A percentile compares a stretch with the other conserved stretches of the same genome.
phyloP scores from a whole-genome alignment of 1,140 invertebrate species.

The Polyergus mexicanus region DNA sequence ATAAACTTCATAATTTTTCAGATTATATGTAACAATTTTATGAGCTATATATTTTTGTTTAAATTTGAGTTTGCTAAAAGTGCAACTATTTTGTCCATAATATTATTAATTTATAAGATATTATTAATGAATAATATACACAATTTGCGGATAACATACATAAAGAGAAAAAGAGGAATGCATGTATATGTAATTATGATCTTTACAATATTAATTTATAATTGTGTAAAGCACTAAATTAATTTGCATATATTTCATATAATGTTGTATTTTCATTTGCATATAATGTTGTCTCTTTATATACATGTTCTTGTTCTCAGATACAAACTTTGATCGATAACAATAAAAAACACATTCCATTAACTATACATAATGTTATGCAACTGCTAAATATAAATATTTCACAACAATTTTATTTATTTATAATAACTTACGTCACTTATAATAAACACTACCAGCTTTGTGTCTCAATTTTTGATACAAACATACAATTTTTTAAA shows the following conservation, averaged over 20 bases:
- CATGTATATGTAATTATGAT: background rate
- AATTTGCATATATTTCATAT: background rate
- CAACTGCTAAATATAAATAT: background rate
- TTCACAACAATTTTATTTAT: background rate
- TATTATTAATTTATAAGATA: background rate
- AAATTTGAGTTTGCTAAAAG: background rate
- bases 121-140: background rate
- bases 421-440: background rate
- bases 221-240: background rate
- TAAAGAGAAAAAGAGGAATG: too few species aligned
- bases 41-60: background rate
- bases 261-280: background rate
- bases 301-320: background rate
- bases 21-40: background rate
- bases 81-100: background rate
- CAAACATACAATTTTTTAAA: background rate
- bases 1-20: constrained; percentile 28
- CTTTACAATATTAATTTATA: background rate
- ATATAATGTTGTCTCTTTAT: too few species aligned
- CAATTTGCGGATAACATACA: background rate
- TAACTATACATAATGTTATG: background rate
- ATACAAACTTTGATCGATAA: background rate
- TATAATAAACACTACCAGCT: background rate
- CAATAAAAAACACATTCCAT: background rate
- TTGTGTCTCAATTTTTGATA: background rate